Percentiles rank a stretch among this genome's conserved stretches.
Evolutionary conservation across 2,797 vertebrate species (phyloP).

Genomic region (Gorsachius magnificus): DNA sequence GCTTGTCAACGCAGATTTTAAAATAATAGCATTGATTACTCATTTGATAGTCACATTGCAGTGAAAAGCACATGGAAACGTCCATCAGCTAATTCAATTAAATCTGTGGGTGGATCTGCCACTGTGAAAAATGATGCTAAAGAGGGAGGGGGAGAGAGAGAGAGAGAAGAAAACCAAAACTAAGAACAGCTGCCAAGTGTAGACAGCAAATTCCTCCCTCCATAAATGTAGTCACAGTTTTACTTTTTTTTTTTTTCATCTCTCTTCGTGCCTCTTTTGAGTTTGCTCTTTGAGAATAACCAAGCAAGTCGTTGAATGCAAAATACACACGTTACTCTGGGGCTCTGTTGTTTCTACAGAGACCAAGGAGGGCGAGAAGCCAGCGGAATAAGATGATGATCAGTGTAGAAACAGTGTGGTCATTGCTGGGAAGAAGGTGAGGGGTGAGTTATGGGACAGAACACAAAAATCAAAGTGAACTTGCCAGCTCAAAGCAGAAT

Average conservation of each 20-base stretch:
- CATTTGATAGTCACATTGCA: neutral
- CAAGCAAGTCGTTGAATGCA: neutral
- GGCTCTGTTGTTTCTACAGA: neutral
- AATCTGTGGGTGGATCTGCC: neutral
- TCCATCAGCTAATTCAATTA: neutral
- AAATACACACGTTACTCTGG: fast-evolving
- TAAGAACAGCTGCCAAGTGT: neutral
- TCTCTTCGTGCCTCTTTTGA: neutral
- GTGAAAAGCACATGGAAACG: neutral
- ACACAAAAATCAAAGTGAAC: neutral
- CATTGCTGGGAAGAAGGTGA: neutral
- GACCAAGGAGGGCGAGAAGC: neutral
- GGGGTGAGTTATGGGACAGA: neutral
- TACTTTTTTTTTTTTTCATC: neutral
- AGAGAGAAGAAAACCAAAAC: neutral
- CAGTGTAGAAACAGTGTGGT: fast-evolving
- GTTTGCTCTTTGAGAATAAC: neutral
- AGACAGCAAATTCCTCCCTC: neutral
- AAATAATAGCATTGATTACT: neutral
- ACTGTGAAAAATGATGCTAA: neutral
- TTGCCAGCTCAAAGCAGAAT: neutral
- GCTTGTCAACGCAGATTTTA: neutral
- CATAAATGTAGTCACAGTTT: neutral
- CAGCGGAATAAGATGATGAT: neutral
- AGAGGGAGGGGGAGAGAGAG: neutral